Conservation (phyloP, 1,140 invertebrate genomes). For the Ostrea denselamellosa region DNA sequence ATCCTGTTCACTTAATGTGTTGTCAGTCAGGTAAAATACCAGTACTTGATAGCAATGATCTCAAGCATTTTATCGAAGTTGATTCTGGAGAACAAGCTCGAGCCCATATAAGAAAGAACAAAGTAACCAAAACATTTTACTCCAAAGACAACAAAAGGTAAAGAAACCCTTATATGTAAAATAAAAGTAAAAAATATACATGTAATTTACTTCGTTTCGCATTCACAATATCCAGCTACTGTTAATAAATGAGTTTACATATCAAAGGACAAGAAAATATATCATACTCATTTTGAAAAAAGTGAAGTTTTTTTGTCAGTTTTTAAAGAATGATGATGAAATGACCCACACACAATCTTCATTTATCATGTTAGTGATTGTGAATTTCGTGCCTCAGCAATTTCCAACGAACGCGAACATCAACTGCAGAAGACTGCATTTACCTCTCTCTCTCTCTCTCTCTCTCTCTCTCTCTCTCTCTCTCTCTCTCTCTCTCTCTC, state of each 20-base stretch:
- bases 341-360: conserved; percentile 25
- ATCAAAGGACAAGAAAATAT: conserved; percentile 11
- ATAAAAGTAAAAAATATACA: background rate
- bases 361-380: background rate
- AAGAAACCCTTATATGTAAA: background rate
- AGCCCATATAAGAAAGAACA: no score
- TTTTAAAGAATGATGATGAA: conserved; percentile 31
- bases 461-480: no score
- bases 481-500: no score
- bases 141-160: background rate
- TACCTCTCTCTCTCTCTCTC: no score
- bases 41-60: background rate
- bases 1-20: background rate
- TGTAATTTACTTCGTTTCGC: background rate
- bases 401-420: background rate
- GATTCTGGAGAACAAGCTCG: background rate
- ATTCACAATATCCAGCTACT: background rate
- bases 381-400: background rate
- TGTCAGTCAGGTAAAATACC: background rate
- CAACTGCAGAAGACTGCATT: background rate
- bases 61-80: background rate
- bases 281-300: conserved; percentile 21
- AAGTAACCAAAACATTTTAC: no score
- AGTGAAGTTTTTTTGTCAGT: conserved; percentile 25
- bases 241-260: background rate